Conservation (phyloP, 1,140 invertebrate genomes). For the Macrocentrus cingulum region DNA sequence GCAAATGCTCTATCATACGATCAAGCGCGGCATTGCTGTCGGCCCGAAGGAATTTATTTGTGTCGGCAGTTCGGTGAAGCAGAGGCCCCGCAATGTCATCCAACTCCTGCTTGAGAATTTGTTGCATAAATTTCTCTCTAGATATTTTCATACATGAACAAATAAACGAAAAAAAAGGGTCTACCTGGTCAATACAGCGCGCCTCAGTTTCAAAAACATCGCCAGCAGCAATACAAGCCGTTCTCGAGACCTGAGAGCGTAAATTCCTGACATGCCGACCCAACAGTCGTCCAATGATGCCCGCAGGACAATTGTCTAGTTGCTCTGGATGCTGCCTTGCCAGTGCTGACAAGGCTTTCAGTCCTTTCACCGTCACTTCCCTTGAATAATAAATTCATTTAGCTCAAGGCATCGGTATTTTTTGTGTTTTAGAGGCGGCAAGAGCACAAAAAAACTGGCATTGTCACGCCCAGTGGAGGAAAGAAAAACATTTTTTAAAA, state of each 20-base stretch:
- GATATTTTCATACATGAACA: neutral
- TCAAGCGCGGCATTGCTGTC: conserved; percentile 84
- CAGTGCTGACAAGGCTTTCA: conserved; percentile 73
- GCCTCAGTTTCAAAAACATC: conserved; percentile 74
- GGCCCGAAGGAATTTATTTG: conserved; percentile 86
- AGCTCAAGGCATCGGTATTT: neutral
- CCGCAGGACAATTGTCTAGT: conserved; percentile 61
- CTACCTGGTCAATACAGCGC: conserved; percentile 75
- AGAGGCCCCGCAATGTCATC: conserved; percentile 81
- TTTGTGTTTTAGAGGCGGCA: too few relatives aligned
- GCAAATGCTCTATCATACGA: conserved; percentile 73
- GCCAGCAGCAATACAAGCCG: conserved; percentile 77
- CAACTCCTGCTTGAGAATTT: conserved; percentile 67
- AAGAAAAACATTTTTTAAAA: conserved; percentile 3
- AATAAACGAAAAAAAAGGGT: conserved; percentile 24
- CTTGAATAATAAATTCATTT: conserved; percentile 47
- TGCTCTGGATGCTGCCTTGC: conserved; percentile 71
- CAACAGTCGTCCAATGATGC: conserved; percentile 68
- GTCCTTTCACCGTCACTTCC: conserved; percentile 80
- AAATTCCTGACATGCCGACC: conserved; percentile 82
- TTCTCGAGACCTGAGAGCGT: conserved; percentile 85
- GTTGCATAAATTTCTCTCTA: conserved; percentile 1
- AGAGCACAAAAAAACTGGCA: too few relatives aligned
- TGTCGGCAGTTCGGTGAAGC: conserved; percentile 86
- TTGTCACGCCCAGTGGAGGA: too few relatives aligned